Evolutionary conservation across 2,888 invertebrate species (phyloP), one percentile per base, ranked within the genome.

Genomic region (Hydraecia micacea): DNA sequence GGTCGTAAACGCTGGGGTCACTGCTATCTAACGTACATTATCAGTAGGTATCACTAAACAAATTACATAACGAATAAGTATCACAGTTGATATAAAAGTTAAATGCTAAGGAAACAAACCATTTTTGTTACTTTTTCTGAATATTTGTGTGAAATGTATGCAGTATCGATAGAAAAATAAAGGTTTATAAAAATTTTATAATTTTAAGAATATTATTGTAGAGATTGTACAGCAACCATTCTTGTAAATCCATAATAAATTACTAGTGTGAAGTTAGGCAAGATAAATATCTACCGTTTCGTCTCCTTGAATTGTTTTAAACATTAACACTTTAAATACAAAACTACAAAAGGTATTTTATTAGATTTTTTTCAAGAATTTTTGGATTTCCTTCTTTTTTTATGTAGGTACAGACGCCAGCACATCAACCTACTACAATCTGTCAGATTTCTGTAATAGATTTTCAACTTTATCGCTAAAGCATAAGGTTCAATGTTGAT

Each of bases 21-120:
- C 11, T 21, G 60, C 70, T 70, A 60, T 36, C 70, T 36, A 36
- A 21, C 6, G n/a, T 55, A 55, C 25, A 4, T 36, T 70, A 39
- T 70, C 36, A 58, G 36, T 36, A 55, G 36, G 36, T 55, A 55
- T 21, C 11, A 70, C 52, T n/a, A 70, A n/a, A 55, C 36, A 58
- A 58, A 70, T n/a, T n/a, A 70, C 11, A 7, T 36, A 69, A 52
- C 18, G 36, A 55, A n/a, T 70, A 70, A n/a, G 55, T 55, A 36
- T 70, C 25, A 55, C 15, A 18, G 55, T 36, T 70, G 25, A n/a
- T 69, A 18, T 25, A 32, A 25, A 49, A 32, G 15, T 15, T 8
- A 32, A 55, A 52, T 52, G 32, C 25, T 69, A 49, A 15, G 25
- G 25, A 52, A 36, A 36, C n/a, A 18, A 52, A 32, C 0, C 0